Base-by-base conservation (phyloP, 2,888 invertebrate species). In the Cancer borealis region DNA sequence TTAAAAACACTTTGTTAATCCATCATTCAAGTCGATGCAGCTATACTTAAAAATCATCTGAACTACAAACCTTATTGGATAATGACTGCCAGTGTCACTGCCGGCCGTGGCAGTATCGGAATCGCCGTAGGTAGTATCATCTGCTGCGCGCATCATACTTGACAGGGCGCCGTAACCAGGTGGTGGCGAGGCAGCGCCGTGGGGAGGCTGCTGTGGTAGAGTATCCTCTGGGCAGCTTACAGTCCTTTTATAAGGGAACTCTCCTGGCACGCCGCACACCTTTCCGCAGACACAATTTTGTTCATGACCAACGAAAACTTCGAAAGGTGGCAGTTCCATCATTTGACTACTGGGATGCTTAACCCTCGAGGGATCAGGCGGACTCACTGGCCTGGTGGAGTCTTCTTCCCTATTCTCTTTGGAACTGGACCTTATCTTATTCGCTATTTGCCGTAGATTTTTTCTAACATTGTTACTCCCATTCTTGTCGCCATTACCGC, bases 91-190 rank as follows among this genome's bases (percentile, higher is more conserved):
- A 45, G 12, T 93, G 66, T 92, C 93, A 30, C 92, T 94, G 21
- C 66, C 73, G 79, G 30, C 88, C 12, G 87, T 91, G 47, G 93
- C 87, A 0, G 93, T 92, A 26, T 94, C 93, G 4, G 93, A 94
- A 30, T 94, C 93, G 3, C 88, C 93, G 39, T 88, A 94, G 26
- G 88, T 88, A 0, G 92, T 47, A 54, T 94, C 93, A n/a, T 94
- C 93, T 12, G 93, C 92, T 21, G 92, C 91, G 14, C 47, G 45
- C 87, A 88, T 94, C 46, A 92, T 92, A 39, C 91, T 88, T 30
- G 93, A 60, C 45, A 91, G 84, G 87, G 91, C 39, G 26, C 84
- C 17, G 45, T 87, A 88, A 45, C 46, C 54, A 8, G 88, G 4
- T 30, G 92, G 88, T 0, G 93, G 91, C 8, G 93, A 88, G 39